Conservation (phyloP, 2,797 vertebrate species). For the Epinephelus malabaricus region DNA sequence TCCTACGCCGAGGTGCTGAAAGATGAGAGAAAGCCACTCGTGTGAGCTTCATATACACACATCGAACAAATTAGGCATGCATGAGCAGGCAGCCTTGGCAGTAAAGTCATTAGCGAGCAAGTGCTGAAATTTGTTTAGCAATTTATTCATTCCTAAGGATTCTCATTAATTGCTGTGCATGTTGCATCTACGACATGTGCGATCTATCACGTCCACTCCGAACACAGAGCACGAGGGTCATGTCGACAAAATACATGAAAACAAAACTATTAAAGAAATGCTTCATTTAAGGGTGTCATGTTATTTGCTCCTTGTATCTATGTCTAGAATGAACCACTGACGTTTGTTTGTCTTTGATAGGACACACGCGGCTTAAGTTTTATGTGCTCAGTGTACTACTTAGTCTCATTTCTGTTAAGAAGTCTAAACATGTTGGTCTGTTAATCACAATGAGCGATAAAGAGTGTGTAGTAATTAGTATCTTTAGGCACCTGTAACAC, state of each 20-base stretch:
- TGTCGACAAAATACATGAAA: neutral
- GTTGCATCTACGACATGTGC: neutral
- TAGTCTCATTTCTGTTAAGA: conserved; percentile 13
- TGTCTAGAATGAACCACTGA: neutral
- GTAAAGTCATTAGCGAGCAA: conserved; percentile 45
- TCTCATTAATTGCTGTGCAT: conserved; percentile 31
- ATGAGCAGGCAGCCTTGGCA: conserved; percentile 34
- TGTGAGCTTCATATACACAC: conserved; percentile 49
- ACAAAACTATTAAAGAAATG: neutral
- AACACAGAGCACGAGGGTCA: neutral
- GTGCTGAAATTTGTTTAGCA: conserved; percentile 22
- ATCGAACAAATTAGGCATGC: conserved; percentile 48
- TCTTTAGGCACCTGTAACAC: conserved; percentile 52
- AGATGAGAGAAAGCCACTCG: conserved; percentile 35
- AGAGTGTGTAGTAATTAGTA: conserved; percentile 37
- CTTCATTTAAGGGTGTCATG: neutral
- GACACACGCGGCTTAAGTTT: neutral
- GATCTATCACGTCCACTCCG: neutral
- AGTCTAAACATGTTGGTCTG: conserved; percentile 32
- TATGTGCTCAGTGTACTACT: conserved; percentile 5
- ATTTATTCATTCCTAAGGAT: conserved; percentile 39
- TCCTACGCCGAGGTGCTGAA: conserved; percentile 36
- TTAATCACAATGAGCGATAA: conserved; percentile 45
- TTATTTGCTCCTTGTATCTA: neutral
- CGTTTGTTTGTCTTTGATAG: neutral